Evolutionary conservation across 1,140 invertebrate genomes (phyloP).

Genomic region (Cotesia vestalis): DNA sequence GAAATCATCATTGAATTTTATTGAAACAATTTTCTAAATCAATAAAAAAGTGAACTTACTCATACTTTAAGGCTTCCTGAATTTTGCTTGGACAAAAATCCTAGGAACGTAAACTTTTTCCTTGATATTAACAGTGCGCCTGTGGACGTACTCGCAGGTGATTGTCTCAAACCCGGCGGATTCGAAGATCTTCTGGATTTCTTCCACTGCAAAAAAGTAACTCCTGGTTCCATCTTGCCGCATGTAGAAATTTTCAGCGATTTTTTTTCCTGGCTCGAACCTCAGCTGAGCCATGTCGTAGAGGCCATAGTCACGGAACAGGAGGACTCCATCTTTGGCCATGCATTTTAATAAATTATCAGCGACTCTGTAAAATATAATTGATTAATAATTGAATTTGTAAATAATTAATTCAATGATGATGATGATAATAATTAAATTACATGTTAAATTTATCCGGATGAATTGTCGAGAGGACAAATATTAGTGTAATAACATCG

Average conservation of each 20-base stretch:
- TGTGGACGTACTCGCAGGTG: slow-evolving; percentile 79
- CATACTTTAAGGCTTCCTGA: slow-evolving; percentile 68
- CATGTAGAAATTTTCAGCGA: slow-evolving; percentile 94
- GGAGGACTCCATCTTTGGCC: slow-evolving; percentile 81
- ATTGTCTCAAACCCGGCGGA: slow-evolving; percentile 76
- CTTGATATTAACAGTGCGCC: slow-evolving; percentile 90
- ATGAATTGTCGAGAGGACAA: slow-evolving; percentile 83
- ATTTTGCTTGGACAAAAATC: slow-evolving; percentile 93
- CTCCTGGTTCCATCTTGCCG: slow-evolving; percentile 96
- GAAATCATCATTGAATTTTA: slow-evolving; percentile 53
- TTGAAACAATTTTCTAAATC: background rate
- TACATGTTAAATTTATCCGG: slow-evolving; percentile 77
- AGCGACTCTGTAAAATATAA: slow-evolving; percentile 65
- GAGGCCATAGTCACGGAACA: slow-evolving; percentile 97
- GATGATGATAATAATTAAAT: slow-evolving; percentile 8
- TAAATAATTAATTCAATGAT: background rate
- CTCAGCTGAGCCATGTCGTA: slow-evolving; percentile 97
- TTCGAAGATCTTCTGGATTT: slow-evolving; percentile 72
- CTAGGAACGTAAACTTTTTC: slow-evolving; percentile 89
- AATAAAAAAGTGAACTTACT: slow-evolving; percentile 16
- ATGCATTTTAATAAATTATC: slow-evolving; percentile 76
- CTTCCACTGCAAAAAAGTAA: slow-evolving; percentile 82
- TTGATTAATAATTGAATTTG: slow-evolving; percentile 27
- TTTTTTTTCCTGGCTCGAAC: slow-evolving; percentile 92
- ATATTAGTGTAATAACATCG: slow-evolving; percentile 77